Percentiles rank a stretch among this genome's conserved stretches.
phyloP scores from a whole-genome alignment of 2,888 invertebrate species.

The Callosobruchus maculatus region DNA sequence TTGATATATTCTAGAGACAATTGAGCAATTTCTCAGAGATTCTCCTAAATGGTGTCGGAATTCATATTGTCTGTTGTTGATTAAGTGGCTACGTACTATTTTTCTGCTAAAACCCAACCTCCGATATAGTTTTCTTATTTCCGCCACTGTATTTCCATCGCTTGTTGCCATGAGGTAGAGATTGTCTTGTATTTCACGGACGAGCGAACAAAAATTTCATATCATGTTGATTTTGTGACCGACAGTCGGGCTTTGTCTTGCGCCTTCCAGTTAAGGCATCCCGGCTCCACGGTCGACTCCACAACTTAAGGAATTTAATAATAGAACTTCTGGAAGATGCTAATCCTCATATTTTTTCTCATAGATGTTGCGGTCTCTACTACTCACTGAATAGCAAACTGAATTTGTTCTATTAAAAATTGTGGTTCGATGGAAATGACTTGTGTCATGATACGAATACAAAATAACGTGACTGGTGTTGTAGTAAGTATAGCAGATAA shows the following conservation, averaged over 20 bases:
- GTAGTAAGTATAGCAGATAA: no score
- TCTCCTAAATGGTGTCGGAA: no score
- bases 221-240: conserved; percentile 44
- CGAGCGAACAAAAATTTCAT: conserved; percentile 45
- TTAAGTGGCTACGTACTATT: no score
- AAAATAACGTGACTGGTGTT: no score
- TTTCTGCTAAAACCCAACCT: no score
- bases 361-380: neutral
- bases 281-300: conserved; percentile 1
- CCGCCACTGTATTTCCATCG: neutral
- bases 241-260: conserved; percentile 31
- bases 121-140: neutral
- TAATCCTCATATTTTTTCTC: conserved; percentile 20
- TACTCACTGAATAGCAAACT: conserved; percentile 7
- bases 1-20: no score
- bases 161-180: neutral
- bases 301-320: conserved; percentile 28
- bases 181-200: conserved; percentile 39
- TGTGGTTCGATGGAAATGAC: no score
- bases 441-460: no score
- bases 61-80: no score
- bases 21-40: no score
- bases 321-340: conserved; percentile 23
- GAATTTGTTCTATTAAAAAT: no score
- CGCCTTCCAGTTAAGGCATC: conserved; percentile 25